These are phyloP conservation scores for Pachyrhynchus sulphureomaculatus DNA, from an alignment of 1,140 invertebrate species.

Conservation along the genomic window DNA sequence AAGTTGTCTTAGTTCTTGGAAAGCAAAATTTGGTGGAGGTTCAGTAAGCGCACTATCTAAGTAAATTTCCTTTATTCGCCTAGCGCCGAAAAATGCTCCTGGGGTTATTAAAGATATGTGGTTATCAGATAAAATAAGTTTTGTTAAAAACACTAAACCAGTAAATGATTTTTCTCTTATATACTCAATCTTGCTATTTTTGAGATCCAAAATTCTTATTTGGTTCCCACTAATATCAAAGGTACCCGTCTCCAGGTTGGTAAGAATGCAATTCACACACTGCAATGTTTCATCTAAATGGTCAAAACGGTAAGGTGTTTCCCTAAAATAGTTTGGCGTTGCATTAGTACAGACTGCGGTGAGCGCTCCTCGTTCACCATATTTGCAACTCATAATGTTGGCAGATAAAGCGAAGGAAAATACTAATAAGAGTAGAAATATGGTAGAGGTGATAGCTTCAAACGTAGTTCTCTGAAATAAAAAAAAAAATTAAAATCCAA, in stretches of 20 bases:
- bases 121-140: constrained; percentile 42
- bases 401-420: not conserved
- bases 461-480: not conserved
- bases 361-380: constrained; percentile 46
- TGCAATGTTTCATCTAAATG: constrained; percentile 47
- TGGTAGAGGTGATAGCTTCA: no score
- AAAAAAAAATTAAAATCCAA: not conserved
- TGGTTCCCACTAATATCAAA: constrained; percentile 47
- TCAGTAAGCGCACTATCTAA: constrained; percentile 14
- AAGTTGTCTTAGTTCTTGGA: constrained; percentile 14
- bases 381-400: constrained; percentile 38
- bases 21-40: constrained; percentile 11
- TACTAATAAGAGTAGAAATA: not conserved
- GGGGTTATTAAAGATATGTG: constrained; percentile 36
- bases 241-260: constrained; percentile 33
- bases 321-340: constrained; percentile 39
- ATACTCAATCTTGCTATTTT: constrained; percentile 35
- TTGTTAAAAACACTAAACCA: constrained; percentile 43
- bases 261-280: constrained; percentile 43
- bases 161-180: constrained; percentile 40
- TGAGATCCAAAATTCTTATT: constrained; percentile 41
- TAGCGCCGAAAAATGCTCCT: constrained; percentile 41
- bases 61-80: constrained; percentile 35
- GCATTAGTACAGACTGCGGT: constrained; percentile 47
- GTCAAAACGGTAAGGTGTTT: constrained; percentile 45